Conservation (phyloP, 2,113 vertebrate species). For the Chloebia gouldiae region DNA sequence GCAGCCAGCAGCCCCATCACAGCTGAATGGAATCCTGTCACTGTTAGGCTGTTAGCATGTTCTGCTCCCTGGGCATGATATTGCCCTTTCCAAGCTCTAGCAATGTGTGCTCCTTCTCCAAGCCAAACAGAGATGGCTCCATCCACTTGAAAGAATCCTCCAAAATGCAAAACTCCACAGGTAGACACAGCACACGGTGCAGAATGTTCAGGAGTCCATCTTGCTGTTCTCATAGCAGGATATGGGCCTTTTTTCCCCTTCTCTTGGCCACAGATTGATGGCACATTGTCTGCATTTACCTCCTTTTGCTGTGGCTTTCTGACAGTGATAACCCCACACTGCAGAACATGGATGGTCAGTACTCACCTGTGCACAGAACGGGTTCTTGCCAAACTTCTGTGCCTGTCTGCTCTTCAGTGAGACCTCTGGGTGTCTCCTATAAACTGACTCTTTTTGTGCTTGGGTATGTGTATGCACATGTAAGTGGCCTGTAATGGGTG, state of each 20-base stretch:
- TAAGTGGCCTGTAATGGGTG: fast-evolving
- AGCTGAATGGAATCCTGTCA: background rate
- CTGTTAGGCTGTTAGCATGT: background rate
- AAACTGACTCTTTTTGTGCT: background rate
- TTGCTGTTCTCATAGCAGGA: background rate
- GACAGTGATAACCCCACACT: background rate
- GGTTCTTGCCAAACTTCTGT: background rate
- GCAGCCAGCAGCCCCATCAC: background rate
- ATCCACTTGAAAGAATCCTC: background rate
- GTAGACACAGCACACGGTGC: background rate
- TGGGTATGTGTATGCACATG: background rate
- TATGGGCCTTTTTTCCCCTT: background rate
- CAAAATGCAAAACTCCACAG: background rate
- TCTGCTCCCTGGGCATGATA: background rate
- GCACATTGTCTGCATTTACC: background rate
- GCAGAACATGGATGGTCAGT: background rate
- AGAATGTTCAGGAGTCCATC: background rate
- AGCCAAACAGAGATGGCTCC: background rate
- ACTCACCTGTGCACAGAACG: background rate
- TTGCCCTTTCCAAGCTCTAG: background rate
- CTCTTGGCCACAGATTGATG: background rate
- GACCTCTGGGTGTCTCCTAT: background rate
- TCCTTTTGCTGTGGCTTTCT: background rate
- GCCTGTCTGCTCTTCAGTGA: background rate
- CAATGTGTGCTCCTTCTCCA: background rate